Evolutionary conservation across 2,888 invertebrate genomes (phyloP), one percentile per base, ranked within the genome.

Genomic region (Trachelus iudaicus): DNA sequence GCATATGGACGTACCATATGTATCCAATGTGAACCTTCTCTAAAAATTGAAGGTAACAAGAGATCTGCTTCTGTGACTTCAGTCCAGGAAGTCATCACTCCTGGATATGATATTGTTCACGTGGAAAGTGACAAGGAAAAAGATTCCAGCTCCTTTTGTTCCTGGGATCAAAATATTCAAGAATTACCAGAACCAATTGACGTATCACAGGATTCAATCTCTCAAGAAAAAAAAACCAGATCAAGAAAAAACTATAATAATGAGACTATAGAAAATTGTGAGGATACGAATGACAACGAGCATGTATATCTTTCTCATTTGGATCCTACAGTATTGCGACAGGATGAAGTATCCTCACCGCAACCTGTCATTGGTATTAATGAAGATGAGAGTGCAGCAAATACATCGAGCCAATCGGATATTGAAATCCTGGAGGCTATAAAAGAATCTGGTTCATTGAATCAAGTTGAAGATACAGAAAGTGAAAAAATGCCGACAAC

Each of bases 381-480:
- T 15, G 76, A 37, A 30, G 76, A 74, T 33, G 77, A 73, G 11
- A 34, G n/a, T 15, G 69, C 73, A 3, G 37, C 13, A 37, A 69
- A 69, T 75, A 30, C 33, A 56, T 40, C 73, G n/a, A 30, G 34
- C 3, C 37, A 68, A 69, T 68, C 74, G 6, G 78, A 79, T 12
- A 34, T 77, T 23, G 69, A 73, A 69, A 37, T 78, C 9, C 15
- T 78, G 12, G 78, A 77, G 68, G 79, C 31, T 33, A 71, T 13
- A 6, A 71, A 71, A 34, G 33, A 12, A 34, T 33, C 71, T 31
- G 6, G 31, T 13, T 33, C 13, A 15, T 15, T 71, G 12, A 71
- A 71, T 31, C 56, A 23, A 23, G 56, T 23, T 56, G 15, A 56
- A 23, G 56, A 23, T 56, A 71, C 15, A 3, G 6, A 31, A 12